Evolutionary conservation across 2,113 vertebrate species (phyloP).

Genomic region (Paradoxurus hermaphroditus): DNA sequence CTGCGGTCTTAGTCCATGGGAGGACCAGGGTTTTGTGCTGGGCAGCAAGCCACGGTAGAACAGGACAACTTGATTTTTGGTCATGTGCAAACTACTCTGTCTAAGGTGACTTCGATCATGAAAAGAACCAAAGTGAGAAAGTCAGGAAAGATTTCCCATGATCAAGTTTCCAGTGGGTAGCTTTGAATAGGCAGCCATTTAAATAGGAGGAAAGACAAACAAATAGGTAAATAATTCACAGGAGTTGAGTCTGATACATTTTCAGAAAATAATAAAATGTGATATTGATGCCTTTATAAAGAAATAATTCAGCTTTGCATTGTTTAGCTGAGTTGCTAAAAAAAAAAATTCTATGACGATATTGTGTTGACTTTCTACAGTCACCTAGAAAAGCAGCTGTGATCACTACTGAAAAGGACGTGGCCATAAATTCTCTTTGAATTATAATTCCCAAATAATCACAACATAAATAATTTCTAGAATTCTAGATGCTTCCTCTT

Average conservation of each 20-base stretch:
- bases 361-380: not conserved
- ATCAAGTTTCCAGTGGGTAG: slow-evolving; percentile 5
- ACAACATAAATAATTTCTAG: not conserved
- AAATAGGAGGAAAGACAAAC: slow-evolving; percentile 4
- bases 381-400: not conserved
- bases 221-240: slow-evolving; percentile 59
- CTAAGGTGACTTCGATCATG: not conserved
- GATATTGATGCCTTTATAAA: slow-evolving; percentile 47
- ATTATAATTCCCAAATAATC: slow-evolving; percentile 41
- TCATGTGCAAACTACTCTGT: not conserved
- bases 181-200: slow-evolving; percentile 44
- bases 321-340: not conserved
- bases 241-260: slow-evolving; percentile 10
- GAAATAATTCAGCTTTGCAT: slow-evolving; percentile 41
- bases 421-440: slow-evolving; percentile 36
- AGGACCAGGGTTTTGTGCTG: not conserved
- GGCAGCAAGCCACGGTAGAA: not conserved
- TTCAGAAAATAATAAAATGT: slow-evolving; percentile 39
- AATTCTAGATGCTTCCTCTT: not conserved
- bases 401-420: not conserved
- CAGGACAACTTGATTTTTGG: not conserved
- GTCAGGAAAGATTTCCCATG: not conserved
- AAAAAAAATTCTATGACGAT: not conserved
- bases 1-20: not conserved
- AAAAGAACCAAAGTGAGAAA: not conserved